These are phyloP conservation scores for Petrophora chlorosata DNA, from an alignment of 2,888 invertebrate genomes.

Conservation along the genomic window DNA sequence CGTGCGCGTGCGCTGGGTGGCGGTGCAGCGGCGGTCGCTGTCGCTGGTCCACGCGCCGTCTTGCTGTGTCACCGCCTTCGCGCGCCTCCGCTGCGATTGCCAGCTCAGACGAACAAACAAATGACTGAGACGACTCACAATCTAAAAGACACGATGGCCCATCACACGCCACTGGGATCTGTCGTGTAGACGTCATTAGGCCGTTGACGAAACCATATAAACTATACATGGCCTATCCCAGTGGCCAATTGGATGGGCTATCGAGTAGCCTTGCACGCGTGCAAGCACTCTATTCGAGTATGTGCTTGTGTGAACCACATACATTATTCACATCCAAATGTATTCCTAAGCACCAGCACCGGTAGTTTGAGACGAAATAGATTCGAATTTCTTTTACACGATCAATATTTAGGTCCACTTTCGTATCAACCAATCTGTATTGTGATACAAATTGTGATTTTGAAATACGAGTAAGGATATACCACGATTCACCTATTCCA, in stretches of 20 bases:
- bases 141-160: neutral
- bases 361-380: neutral
- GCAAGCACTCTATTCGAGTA: no score
- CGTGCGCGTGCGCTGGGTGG: constrained; percentile 52
- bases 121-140: neutral
- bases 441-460: constrained; percentile 8
- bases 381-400: neutral
- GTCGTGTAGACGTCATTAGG: no score
- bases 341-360: constrained; percentile 3
- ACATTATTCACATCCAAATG: neutral
- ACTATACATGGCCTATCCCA: no score
- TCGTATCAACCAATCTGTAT: constrained; percentile 11
- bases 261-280: no score
- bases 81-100: constrained; percentile 63
- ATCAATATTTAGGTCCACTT: neutral
- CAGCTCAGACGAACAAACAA: constrained; percentile 42
- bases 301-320: no score
- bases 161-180: no score
- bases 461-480: neutral
- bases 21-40: constrained; percentile 56
- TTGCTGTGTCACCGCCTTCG: constrained; percentile 61
- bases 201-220: no score
- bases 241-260: no score
- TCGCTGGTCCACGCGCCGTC: constrained; percentile 62
- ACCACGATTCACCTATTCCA: no score